phyloP scores from a whole-genome alignment of 2,888 invertebrate genomes.

The Drosophila borborema region DNA sequence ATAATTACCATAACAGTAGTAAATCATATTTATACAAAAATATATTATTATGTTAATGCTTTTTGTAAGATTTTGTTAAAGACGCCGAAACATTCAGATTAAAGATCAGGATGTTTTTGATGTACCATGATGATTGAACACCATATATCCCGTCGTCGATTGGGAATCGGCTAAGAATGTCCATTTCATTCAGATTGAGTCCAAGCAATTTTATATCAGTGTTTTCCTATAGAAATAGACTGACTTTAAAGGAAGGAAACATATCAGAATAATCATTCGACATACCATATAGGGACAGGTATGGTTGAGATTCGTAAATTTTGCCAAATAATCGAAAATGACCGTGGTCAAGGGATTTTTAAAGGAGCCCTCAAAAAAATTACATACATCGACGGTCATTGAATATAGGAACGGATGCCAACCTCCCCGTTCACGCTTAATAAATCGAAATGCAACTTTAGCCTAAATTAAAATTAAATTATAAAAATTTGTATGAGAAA shows the following conservation, averaged over 20 bases:
- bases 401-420: constrained; percentile 57
- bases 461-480: background rate
- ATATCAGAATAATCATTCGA: background rate
- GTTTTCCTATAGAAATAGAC: constrained; percentile 12
- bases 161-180: constrained; percentile 33
- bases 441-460: constrained; percentile 24
- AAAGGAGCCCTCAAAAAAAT: constrained; percentile 19
- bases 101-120: background rate
- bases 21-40: no score
- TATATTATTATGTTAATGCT: background rate
- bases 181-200: constrained; percentile 4
- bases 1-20: background rate
- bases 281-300: constrained; percentile 44
- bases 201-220: background rate
- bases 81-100: constrained; percentile 14
- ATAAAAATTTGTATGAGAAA: background rate
- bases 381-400: constrained; percentile 37
- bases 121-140: constrained; percentile 31
- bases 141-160: constrained; percentile 43
- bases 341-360: constrained; percentile 24
- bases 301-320: constrained; percentile 41
- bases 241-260: no score
- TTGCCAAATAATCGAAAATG: constrained; percentile 16
- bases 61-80: background rate
- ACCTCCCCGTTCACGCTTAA: constrained; percentile 46